Evolutionary conservation across 2,888 invertebrate species (phyloP).

Genomic region (Drosophila limbata): DNA sequence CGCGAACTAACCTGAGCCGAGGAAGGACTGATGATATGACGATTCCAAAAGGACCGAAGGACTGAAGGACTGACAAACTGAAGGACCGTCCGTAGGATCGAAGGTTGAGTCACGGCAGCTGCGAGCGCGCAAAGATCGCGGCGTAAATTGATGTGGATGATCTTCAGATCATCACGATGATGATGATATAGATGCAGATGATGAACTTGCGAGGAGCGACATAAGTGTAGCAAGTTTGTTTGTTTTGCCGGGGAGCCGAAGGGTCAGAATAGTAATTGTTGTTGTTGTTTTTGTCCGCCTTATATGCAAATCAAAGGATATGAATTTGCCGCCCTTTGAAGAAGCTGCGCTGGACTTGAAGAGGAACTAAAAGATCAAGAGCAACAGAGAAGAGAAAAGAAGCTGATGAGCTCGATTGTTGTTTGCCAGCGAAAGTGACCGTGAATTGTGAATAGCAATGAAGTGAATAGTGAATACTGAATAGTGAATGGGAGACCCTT

Average conservation of each 20-base stretch:
- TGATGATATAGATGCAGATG: constrained; percentile 38
- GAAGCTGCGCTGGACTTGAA: constrained; percentile 51
- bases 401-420: constrained; percentile 80
- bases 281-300: constrained; percentile 44
- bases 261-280: constrained; percentile 56
- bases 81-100: constrained; percentile 32
- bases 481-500: constrained; percentile 49
- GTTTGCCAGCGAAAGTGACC: constrained; percentile 65
- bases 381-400: constrained; percentile 19
- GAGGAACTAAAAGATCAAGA: constrained; percentile 45
- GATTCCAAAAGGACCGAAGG: constrained; percentile 20
- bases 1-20: constrained; percentile 62
- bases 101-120: constrained; percentile 62
- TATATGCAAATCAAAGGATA: constrained; percentile 71
- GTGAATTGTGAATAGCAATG: constrained; percentile 41
- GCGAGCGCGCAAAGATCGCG: constrained; percentile 60
- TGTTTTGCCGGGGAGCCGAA: constrained; percentile 65
- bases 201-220: constrained; percentile 70
- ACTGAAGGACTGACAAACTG: constrained; percentile 37
- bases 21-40: constrained; percentile 18
- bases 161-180: constrained; percentile 42
- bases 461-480: constrained; percentile 41
- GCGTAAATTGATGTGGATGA: constrained; percentile 61
- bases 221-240: constrained; percentile 77
- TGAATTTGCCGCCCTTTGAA: constrained; percentile 55